phyloP scores from a whole-genome alignment of 2,113 vertebrate genomes.

The Pangasianodon hypophthalmus region DNA sequence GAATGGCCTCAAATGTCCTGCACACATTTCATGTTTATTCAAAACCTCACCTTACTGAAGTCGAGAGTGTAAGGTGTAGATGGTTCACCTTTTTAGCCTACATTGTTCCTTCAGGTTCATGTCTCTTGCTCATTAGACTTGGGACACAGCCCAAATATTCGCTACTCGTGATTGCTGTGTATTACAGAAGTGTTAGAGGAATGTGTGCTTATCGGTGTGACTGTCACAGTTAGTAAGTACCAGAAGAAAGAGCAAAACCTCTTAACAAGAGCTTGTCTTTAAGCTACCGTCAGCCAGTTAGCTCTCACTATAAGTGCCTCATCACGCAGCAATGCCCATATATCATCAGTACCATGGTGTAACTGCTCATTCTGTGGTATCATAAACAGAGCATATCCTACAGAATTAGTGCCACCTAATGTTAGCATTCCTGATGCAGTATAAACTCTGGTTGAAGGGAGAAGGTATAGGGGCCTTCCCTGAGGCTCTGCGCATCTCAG shows the following conservation, averaged over 20 bases:
- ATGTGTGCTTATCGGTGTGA: background rate
- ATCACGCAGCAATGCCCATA: background rate
- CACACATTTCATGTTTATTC: background rate
- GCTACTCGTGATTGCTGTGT: background rate
- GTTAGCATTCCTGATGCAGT: background rate
- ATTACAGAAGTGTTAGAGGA: background rate
- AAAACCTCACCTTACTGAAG: background rate
- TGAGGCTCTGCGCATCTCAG: no score
- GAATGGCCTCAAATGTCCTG: background rate
- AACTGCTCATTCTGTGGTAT: no score
- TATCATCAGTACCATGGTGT: no score
- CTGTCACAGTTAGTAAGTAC: background rate
- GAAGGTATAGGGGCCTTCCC: background rate
- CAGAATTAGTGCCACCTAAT: no score
- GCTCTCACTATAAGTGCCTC: background rate
- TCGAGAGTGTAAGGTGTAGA: background rate
- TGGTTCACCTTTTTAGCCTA: background rate
- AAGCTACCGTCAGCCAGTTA: background rate
- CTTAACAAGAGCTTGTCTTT: background rate
- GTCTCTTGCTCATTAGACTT: background rate
- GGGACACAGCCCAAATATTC: background rate
- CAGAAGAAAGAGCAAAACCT: background rate
- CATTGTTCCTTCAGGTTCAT: background rate
- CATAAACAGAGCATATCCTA: no score
- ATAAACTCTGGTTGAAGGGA: background rate